Evolutionary conservation across 2,797 vertebrate species (phyloP).

Genomic region (Gorsachius magnificus): DNA sequence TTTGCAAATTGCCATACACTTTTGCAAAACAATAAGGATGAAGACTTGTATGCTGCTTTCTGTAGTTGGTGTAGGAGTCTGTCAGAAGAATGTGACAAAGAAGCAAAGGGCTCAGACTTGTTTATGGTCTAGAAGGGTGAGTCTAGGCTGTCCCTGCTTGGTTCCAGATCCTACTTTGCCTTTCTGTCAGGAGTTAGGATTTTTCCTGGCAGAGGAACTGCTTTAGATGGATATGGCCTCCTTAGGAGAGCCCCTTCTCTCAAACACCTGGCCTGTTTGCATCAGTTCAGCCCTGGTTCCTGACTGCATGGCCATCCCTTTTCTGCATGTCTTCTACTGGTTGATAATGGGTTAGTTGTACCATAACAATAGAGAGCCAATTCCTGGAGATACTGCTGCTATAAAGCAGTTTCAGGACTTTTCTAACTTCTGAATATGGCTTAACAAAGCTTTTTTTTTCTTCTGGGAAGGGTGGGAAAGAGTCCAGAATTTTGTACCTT

Average conservation of each 20-base stretch:
- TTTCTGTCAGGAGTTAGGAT: neutral
- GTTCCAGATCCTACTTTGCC: neutral
- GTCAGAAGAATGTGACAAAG: neutral
- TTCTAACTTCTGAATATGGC: neutral
- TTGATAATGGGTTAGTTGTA: neutral
- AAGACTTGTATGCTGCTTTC: neutral
- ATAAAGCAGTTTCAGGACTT: neutral
- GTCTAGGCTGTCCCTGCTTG: neutral
- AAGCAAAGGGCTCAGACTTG: neutral
- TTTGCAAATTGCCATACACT: neutral
- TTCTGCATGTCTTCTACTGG: neutral
- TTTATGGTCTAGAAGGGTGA: neutral
- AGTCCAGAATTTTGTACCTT: neutral
- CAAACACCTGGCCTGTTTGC: neutral
- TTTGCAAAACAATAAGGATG: neutral
- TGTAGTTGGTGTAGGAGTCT: neutral
- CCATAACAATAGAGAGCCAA: neutral
- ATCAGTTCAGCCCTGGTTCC: neutral
- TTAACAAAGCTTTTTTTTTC: neutral
- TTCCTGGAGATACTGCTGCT: neutral
- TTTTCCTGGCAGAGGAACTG: neutral
- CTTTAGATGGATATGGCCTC: neutral
- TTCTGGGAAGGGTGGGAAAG: neutral
- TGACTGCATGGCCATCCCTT: neutral
- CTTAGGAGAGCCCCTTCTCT: neutral